phyloP scores from a whole-genome alignment of 2,797 vertebrate species.

The Picus viridis region DNA sequence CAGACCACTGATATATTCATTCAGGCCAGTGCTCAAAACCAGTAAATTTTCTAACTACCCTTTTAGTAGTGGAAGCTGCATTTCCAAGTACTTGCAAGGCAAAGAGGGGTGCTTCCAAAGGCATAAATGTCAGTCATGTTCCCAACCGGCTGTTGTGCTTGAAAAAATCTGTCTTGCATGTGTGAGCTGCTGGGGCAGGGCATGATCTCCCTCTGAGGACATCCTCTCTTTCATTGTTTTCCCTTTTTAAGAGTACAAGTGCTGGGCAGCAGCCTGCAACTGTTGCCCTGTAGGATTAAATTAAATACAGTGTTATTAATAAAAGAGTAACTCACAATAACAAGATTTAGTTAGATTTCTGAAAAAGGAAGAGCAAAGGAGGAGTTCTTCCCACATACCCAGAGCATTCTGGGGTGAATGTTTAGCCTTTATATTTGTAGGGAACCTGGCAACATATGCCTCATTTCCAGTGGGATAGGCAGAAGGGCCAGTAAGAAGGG shows the following conservation, averaged over 20 bases:
- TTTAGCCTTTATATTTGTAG: conserved; percentile 5
- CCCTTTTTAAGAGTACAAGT: conserved; percentile 39
- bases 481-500: conserved; percentile 6
- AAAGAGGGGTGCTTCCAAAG: background rate
- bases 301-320: conserved; percentile 25
- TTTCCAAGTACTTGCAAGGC: conserved; percentile 7
- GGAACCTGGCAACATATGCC: background rate
- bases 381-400: background rate
- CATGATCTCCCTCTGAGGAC: background rate
- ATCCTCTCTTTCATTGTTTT: conserved; percentile 33
- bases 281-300: background rate
- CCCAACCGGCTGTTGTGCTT: background rate
- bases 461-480: conserved; percentile 28
- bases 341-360: background rate
- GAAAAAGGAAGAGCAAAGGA: conserved; percentile 18
- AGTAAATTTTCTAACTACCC: background rate
- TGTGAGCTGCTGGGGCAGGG: background rate
- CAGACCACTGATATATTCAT: background rate
- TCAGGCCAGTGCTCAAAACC: background rate
- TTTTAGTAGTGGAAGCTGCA: background rate
- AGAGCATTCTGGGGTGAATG: background rate
- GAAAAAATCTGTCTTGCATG: conserved; percentile 3
- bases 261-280: conserved; percentile 15
- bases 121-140: background rate
- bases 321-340: conserved; percentile 6